Evolutionary conservation across 2,888 invertebrate species (phyloP).

Genomic region (Anticlea derivata): DNA sequence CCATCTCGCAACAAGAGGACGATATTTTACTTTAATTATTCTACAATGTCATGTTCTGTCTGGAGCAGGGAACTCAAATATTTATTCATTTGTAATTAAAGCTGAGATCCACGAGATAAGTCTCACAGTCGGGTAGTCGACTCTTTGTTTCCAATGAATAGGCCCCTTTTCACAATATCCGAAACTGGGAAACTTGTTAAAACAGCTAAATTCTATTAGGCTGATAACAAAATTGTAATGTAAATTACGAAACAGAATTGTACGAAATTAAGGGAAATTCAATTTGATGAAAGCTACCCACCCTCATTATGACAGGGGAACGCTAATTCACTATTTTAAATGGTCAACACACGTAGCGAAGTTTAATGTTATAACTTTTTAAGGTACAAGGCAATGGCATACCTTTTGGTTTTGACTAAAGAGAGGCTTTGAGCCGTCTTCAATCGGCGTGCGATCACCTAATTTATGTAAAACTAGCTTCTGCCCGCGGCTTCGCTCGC

Average conservation of each 20-base stretch:
- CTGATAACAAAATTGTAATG: constrained; percentile 42
- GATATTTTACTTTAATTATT: constrained; percentile 18
- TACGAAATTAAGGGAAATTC: constrained; percentile 15
- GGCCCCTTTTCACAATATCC: constrained; percentile 24
- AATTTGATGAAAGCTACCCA: constrained; percentile 11
- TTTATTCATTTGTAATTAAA: constrained; percentile 31
- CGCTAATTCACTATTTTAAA: too few relatives aligned
- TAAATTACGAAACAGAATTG: constrained; percentile 31
- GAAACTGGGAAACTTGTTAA: constrained; percentile 34
- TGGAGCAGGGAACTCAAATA: constrained; percentile 17
- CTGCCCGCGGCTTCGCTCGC: too few relatives aligned
- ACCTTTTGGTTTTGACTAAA: too few relatives aligned
- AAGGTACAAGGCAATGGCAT: too few relatives aligned
- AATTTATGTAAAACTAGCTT: too few relatives aligned
- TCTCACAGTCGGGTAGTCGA: constrained; percentile 16
- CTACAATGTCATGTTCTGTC: constrained; percentile 12
- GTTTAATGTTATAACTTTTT: too few relatives aligned
- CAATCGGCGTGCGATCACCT: too few relatives aligned
- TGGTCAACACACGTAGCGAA: too few relatives aligned
- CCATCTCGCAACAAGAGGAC: constrained; percentile 7
- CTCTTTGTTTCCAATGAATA: constrained; percentile 33
- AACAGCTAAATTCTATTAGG: constrained; percentile 39
- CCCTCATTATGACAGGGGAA: background rate
- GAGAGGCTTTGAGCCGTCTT: too few relatives aligned
- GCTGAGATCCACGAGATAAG: constrained; percentile 29